phyloP scores from a whole-genome alignment of 2,888 invertebrate genomes.

The Chymomyza caudatula region DNA sequence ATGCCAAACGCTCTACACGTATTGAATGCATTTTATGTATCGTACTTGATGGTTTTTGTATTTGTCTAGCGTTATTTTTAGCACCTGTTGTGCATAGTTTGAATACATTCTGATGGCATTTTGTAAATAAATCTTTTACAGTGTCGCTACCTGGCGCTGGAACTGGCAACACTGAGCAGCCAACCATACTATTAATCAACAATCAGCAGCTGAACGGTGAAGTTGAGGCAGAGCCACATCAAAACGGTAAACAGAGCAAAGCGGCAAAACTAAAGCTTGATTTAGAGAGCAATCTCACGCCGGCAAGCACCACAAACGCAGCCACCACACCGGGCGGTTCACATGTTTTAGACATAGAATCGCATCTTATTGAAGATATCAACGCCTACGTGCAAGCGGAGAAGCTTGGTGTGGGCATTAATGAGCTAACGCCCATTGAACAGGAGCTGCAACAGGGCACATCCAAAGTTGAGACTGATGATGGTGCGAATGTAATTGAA shows the following conservation, averaged over 20 bases:
- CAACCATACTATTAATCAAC: conserved; percentile 76
- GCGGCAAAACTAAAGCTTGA: conserved; percentile 18
- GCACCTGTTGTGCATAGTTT: conserved; percentile 47
- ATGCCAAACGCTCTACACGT: conserved; percentile 13
- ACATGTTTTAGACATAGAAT: conserved; percentile 74
- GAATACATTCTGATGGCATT: conserved; percentile 4
- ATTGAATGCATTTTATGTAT: conserved; percentile 12
- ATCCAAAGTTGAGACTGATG: conserved; percentile 70
- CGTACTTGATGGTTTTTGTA: conserved; percentile 18
- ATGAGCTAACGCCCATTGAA: conserved; percentile 71
- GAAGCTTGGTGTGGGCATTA: conserved; percentile 72
- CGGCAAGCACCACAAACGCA: conserved; percentile 8
- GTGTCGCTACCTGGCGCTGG: conserved; percentile 78
- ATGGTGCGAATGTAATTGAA: conserved; percentile 71
- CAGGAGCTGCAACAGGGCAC: conserved; percentile 71
- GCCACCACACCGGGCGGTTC: conserved; percentile 50
- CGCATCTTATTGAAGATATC: conserved; percentile 76
- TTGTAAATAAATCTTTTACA: conserved; percentile 48
- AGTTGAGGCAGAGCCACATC: conserved; percentile 4
- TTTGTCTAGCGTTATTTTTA: conserved; percentile 50
- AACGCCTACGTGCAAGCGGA: conserved; percentile 42
- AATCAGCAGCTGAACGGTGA: conserved; percentile 34
- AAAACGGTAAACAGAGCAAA: conserved; percentile 32
- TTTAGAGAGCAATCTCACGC: conserved; percentile 1
- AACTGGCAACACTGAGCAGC: conserved; percentile 71